These are phyloP conservation scores for Pachypsylla venusta DNA, from an alignment of 1,140 invertebrate genomes.

Conservation along the genomic window DNA sequence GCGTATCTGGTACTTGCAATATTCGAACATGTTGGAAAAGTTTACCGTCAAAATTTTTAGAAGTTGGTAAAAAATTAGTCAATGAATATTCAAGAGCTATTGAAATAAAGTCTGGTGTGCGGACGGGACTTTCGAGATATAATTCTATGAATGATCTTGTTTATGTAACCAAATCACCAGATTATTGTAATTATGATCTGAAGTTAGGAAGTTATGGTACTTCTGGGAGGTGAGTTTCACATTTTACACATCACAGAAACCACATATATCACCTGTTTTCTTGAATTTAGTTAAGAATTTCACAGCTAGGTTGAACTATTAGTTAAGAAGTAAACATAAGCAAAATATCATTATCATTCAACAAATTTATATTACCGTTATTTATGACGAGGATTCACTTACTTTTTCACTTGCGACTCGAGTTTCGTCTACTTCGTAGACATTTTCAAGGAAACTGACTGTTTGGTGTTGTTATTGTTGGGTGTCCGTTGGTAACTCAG, in stretches of 20 bases:
- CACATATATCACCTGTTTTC: not conserved
- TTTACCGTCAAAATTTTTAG: constrained; percentile 33
- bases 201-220: constrained; percentile 46
- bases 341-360: too few species aligned
- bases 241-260: not conserved
- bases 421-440: too few species aligned
- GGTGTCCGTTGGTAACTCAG: too few species aligned
- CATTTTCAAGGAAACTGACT: too few species aligned
- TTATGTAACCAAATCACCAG: constrained; percentile 46
- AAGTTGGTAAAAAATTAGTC: constrained; percentile 33
- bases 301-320: too few species aligned
- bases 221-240: constrained; percentile 36
- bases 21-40: constrained; percentile 49
- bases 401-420: too few species aligned
- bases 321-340: too few species aligned
- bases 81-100: constrained; percentile 32
- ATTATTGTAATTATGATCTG: constrained; percentile 46
- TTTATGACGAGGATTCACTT: too few species aligned
- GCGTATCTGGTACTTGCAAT: constrained; percentile 48
- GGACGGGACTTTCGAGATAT: not conserved
- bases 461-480: too few species aligned
- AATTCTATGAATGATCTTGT: constrained; percentile 33
- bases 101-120: constrained; percentile 28
- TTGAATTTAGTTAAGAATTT: too few species aligned
- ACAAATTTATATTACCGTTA: too few species aligned